phyloP scores from a whole-genome alignment of 2,888 invertebrate species.

The Parasteatoda lunata region DNA sequence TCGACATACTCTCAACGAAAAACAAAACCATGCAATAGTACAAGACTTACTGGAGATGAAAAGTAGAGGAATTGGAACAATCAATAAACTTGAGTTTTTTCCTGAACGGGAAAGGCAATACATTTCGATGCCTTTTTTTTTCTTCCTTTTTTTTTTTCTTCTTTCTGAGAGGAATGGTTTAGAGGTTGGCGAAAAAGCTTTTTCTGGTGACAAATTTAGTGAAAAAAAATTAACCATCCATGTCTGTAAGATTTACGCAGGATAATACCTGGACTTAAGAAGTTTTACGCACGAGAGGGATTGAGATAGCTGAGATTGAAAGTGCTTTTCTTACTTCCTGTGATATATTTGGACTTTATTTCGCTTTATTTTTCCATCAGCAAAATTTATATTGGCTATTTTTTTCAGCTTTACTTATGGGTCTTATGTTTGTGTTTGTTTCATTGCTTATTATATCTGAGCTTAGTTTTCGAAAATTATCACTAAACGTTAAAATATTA shows the following conservation, averaged over 20 bases:
- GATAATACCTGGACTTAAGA: slow-evolving; percentile 34
- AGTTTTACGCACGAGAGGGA: slow-evolving; percentile 20
- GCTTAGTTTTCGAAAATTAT: no score
- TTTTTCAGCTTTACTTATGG: no score
- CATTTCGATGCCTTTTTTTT: slow-evolving; percentile 37
- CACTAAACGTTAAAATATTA: no score
- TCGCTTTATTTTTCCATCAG: no score
- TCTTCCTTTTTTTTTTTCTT: not conserved
- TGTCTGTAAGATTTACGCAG: slow-evolving; percentile 43
- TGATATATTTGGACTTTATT: no score
- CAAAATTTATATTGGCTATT: no score
- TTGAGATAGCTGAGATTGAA: slow-evolving; percentile 1
- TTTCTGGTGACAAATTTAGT: slow-evolving; percentile 34
- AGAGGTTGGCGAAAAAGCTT: slow-evolving; percentile 1
- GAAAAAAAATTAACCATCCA: slow-evolving; percentile 37
- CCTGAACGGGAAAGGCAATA: slow-evolving; percentile 1
- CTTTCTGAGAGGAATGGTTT: slow-evolving; percentile 18
- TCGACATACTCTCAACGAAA: not conserved
- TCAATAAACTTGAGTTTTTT: slow-evolving; percentile 39
- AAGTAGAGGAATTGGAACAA: slow-evolving; percentile 37
- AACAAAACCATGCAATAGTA: no score
- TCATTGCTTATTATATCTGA: no score
- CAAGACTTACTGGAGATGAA: slow-evolving; percentile 9
- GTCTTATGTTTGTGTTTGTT: no score
- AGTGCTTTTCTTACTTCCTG: not conserved